Evolutionary conservation across 2,113 vertebrate genomes (phyloP).

Genomic region (Chunga burmeisteri): DNA sequence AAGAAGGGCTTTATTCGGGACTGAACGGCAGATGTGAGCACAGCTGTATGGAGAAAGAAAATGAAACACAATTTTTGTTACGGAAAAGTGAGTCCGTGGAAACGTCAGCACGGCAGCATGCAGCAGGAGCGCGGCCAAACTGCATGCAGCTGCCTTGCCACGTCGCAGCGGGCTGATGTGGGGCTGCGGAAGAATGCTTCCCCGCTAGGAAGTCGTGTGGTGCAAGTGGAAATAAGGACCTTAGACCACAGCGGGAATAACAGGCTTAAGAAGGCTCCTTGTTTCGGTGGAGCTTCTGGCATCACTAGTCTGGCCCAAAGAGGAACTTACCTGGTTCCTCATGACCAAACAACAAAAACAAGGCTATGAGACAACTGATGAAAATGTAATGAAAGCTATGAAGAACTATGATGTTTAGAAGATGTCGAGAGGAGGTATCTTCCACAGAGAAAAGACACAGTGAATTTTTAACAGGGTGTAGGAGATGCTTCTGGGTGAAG

Average conservation of each 20-base stretch:
- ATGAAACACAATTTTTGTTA: background rate
- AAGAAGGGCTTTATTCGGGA: background rate
- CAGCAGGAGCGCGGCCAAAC: fast-evolving
- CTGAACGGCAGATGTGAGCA: background rate
- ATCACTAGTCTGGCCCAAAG: background rate
- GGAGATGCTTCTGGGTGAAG: background rate
- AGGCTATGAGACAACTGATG: background rate
- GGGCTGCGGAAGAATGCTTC: fast-evolving
- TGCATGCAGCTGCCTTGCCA: fast-evolving
- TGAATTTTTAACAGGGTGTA: background rate
- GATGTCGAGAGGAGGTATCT: background rate
- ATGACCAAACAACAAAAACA: background rate
- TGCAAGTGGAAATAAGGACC: background rate
- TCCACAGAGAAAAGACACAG: background rate
- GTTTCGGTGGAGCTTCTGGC: background rate
- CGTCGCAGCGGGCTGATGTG: fast-evolving
- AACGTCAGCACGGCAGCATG: fast-evolving
- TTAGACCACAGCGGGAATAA: background rate
- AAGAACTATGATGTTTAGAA: background rate
- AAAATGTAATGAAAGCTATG: background rate
- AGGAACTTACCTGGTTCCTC: background rate
- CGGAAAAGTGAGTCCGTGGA: fast-evolving
- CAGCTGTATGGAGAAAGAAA: background rate
- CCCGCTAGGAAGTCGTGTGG: background rate
- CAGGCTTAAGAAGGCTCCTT: background rate